Evolutionary conservation across 2,113 vertebrate species (phyloP), one percentile per base, ranked within the genome.

Genomic region (Ictalurus furcatus): DNA sequence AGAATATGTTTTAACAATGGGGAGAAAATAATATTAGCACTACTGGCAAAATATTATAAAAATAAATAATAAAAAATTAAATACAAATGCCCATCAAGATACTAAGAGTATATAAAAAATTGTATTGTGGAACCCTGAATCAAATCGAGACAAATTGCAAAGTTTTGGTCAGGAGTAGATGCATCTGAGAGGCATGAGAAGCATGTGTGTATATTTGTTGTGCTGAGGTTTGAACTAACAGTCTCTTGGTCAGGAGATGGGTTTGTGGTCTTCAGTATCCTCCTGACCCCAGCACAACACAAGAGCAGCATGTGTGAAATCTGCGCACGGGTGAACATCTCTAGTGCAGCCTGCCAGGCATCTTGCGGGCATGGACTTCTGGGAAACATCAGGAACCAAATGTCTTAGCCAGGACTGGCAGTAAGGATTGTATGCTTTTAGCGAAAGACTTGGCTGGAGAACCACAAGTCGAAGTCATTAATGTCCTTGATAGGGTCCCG

Each of bases 251-350:
- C 84, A 56, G 76, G 80, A 84, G 79, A 73, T 90, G 74, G 81
- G 83, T 91, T 91, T 89, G 88, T 82, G 87, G 89, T 87, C 79
- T 86, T 74, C n/a, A 63, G 69, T 90, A 69, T 85, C 90, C 87
- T 86, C 59, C 79, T 88, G 87, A 91, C 67, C 89, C 58, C 37
- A n/a, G 17, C 44, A 84, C 85, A 84, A 84, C 88, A 89, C 85
- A 85, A 89, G 88, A 85, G 65, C 83, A 85, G 67, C 88, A 89
- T 88, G 82, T 88, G 84, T 88, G 87, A 90, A 87, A 84, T 84
- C 85, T 93, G 92, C 65, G 89, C 92, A 90, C 85, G 90, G 85
- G 90, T 94, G 92, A 94, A 93, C 93, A 92, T 92, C 93, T 86
- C 87, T 91, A 93, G 93, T 91, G 90, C 81, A 84, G 92, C 85